Percentiles rank a stretch among this genome's conserved stretches.
phyloP scores from a whole-genome alignment of 2,113 vertebrate species.

The Plecturocebus donacophilus region DNA sequence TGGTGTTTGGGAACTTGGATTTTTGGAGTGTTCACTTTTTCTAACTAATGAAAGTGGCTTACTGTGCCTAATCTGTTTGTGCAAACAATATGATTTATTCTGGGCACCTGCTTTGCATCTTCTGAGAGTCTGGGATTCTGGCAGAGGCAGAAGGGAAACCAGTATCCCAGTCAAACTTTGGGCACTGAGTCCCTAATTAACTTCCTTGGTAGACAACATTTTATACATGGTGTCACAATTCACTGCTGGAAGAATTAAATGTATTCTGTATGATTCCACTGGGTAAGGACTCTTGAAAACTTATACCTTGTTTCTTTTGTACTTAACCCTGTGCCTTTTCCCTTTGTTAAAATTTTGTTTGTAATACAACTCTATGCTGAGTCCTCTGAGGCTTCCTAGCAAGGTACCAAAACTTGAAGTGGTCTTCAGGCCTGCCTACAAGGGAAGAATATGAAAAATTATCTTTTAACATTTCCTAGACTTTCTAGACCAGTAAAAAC shows the following conservation, averaged over 20 bases:
- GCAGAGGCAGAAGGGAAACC: background rate
- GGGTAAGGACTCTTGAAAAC: background rate
- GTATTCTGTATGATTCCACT: background rate
- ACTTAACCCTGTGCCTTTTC: background rate
- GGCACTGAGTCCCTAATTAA: background rate
- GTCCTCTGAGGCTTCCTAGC: background rate
- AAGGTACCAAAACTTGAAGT: background rate
- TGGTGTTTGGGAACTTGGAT: background rate
- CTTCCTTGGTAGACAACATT: background rate
- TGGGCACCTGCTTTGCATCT: background rate
- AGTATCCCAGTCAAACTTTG: background rate
- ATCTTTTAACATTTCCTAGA: background rate
- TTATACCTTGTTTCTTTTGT: background rate
- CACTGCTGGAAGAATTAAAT: background rate
- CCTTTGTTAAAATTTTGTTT: background rate
- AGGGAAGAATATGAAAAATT: background rate
- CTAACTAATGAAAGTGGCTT: background rate
- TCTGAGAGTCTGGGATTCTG: slow-evolving; percentile 9
- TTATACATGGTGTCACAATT: background rate
- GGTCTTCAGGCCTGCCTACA: background rate
- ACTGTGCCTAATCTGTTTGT: background rate
- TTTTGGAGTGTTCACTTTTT: background rate
- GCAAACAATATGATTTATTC: background rate
- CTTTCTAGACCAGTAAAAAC: background rate
- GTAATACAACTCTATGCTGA: background rate